Conservation (phyloP, 2,797 vertebrate genomes). For the Podarcis siculus region DNA sequence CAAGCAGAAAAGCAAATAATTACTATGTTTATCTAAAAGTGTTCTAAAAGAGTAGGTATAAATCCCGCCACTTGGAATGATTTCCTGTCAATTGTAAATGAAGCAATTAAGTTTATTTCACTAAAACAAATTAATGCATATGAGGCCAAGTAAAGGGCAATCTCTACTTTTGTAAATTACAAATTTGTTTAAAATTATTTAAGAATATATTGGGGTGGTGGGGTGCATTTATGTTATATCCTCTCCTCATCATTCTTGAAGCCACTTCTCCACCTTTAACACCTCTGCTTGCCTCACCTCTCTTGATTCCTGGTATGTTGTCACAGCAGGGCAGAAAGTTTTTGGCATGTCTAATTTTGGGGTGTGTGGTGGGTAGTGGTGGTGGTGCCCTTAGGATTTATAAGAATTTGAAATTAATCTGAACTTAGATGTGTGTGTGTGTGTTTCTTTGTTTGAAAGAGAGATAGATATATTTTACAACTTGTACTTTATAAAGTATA, state of each 20-base stretch:
- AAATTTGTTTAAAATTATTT: background rate
- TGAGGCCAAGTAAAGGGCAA: background rate
- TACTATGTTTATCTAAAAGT: conserved; percentile 6
- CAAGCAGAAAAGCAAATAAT: conserved; percentile 10
- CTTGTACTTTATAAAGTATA: background rate
- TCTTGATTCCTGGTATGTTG: background rate
- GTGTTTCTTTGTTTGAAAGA: too few relatives aligned
- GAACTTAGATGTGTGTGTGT: rapidly evolving
- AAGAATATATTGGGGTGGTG: background rate
- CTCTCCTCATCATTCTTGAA: background rate
- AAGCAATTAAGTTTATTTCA: conserved; percentile 32
- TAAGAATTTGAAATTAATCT: conserved; percentile 30
- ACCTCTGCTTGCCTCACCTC: background rate
- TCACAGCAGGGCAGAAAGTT: background rate
- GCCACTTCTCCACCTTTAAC: background rate
- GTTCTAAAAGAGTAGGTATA: conserved; percentile 12
- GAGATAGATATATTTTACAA: background rate
- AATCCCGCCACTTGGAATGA: conserved; percentile 25
- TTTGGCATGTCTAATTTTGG: background rate
- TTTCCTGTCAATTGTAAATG: conserved; percentile 11
- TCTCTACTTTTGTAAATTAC: background rate
- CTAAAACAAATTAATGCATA: background rate
- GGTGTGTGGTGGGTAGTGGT: too few relatives aligned
- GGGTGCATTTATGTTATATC: background rate
- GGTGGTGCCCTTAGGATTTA: background rate